A percentile compares a stretch with the other conserved stretches of the same genome.
Evolutionary conservation across 2,113 vertebrate species (phyloP).

Genomic region (Oryzias curvinotus): DNA sequence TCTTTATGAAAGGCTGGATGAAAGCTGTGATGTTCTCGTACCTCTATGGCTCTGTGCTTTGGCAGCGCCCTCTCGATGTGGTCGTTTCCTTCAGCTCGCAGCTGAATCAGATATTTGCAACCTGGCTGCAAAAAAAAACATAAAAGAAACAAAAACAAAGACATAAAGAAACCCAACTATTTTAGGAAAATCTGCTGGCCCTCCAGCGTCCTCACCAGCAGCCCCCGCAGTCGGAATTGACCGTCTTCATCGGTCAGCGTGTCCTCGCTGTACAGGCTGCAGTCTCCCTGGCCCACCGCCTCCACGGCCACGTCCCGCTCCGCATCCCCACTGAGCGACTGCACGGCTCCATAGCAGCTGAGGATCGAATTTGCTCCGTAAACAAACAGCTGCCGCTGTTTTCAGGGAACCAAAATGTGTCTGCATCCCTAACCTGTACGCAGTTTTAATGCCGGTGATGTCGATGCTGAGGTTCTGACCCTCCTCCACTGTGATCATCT

Average conservation of each 20-base stretch:
- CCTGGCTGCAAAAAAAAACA: slow-evolving; percentile 80
- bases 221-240: slow-evolving; percentile 89
- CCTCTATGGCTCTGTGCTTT: slow-evolving; percentile 87
- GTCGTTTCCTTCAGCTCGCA: slow-evolving; percentile 92
- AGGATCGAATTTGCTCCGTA: background rate
- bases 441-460: slow-evolving; percentile 91
- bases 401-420: too few species aligned
- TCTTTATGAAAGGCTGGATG: too few species aligned
- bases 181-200: background rate
- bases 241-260: slow-evolving; percentile 94
- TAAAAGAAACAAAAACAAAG: slow-evolving; percentile 19
- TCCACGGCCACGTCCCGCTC: slow-evolving; percentile 92
- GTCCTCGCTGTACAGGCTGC: slow-evolving; percentile 92
- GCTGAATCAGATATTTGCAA: slow-evolving; percentile 90
- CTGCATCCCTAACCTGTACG: slow-evolving; percentile 55
- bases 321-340: slow-evolving; percentile 92
- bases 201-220: slow-evolving; percentile 82
- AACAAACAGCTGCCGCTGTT: background rate
- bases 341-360: slow-evolving; percentile 93
- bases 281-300: slow-evolving; percentile 89
- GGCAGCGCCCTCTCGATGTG: slow-evolving; percentile 96
- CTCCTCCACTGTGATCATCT: slow-evolving; percentile 97
- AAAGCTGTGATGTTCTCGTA: slow-evolving; percentile 40
- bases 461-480: slow-evolving; percentile 90
- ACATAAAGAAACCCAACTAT: background rate